phyloP scores from a whole-genome alignment of 2,113 vertebrate genomes.

The Melanerpes formicivorus region DNA sequence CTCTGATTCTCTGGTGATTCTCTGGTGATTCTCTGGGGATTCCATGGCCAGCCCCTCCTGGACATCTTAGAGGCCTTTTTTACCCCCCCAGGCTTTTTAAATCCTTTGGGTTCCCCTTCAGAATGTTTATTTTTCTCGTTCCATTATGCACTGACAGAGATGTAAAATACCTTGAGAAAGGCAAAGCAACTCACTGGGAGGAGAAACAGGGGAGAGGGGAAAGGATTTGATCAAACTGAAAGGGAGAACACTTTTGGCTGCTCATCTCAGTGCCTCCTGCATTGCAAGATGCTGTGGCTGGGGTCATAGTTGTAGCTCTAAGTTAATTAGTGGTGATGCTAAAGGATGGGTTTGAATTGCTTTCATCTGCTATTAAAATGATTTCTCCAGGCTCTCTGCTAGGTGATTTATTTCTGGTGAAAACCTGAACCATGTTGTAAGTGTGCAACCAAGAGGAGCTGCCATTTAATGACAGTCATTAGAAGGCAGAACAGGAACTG shows the following conservation, averaged over 20 bases:
- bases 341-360: background rate
- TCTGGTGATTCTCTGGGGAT: too few relatives aligned
- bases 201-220: background rate
- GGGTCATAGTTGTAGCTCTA: background rate
- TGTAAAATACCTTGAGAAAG: background rate
- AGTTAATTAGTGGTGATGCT: background rate
- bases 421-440: background rate
- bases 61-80: background rate
- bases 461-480: background rate
- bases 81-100: background rate
- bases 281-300: background rate
- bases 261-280: background rate
- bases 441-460: background rate
- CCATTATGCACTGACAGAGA: background rate
- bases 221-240: background rate
- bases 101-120: background rate
- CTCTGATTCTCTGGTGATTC: too few relatives aligned
- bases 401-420: background rate
- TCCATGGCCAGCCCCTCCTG: background rate
- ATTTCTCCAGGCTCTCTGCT: background rate
- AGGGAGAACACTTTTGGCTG: background rate
- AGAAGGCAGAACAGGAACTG: background rate
- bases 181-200: background rate
- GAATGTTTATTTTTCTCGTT: background rate
- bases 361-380: background rate